Evolutionary conservation across 1,140 invertebrate species (phyloP).

Genomic region (Druon quercuslanigerum): DNA sequence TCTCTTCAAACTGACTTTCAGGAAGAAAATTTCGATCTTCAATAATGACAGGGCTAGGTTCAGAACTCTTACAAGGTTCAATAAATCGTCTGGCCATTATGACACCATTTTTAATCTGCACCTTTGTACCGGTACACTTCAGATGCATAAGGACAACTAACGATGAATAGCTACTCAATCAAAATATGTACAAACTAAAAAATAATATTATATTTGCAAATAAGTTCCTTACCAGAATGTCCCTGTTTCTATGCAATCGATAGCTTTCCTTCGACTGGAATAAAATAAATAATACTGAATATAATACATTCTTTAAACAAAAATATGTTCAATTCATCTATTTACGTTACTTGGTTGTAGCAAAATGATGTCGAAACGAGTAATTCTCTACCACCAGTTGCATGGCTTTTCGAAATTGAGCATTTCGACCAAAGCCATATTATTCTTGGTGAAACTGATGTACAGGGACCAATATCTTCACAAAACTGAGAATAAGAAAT

Average conservation of each 20-base stretch:
- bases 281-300: too few relatives aligned
- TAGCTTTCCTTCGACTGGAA: too few relatives aligned
- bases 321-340: constrained; percentile 13
- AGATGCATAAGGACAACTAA: constrained; percentile 33
- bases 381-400: constrained; percentile 39
- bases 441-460: constrained; percentile 38
- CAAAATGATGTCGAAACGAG: constrained; percentile 39
- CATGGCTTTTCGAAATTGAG: constrained; percentile 45
- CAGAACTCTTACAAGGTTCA: constrained; percentile 44
- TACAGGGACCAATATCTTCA: constrained; percentile 44
- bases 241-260: too few relatives aligned
- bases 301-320: too few relatives aligned
- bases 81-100: constrained; percentile 44
- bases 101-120: constrained; percentile 38
- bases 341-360: constrained; percentile 50
- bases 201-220: neutral
- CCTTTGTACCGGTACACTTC: constrained; percentile 44
- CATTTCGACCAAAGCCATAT: constrained; percentile 43
- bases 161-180: constrained; percentile 16
- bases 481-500: constrained; percentile 40
- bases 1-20: neutral
- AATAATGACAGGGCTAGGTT: constrained; percentile 40
- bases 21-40: constrained; percentile 31
- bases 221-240: neutral
- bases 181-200: neutral